These are phyloP conservation scores for Theocolax elegans DNA, from an alignment of 1,140 invertebrate genomes.

Conservation along the genomic window DNA sequence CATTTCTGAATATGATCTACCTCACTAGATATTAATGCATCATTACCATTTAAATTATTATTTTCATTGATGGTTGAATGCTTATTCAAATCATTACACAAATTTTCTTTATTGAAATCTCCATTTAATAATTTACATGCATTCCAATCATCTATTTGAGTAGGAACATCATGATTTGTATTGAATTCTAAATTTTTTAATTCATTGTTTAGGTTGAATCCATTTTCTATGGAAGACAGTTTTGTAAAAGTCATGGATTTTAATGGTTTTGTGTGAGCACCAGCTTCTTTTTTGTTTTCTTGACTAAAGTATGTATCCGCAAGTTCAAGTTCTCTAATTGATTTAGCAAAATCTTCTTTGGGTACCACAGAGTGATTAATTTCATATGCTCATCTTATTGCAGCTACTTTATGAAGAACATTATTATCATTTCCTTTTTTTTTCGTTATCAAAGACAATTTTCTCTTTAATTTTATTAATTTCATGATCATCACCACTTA, in stretches of 20 bases:
- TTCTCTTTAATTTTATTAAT: slow-evolving; percentile 11
- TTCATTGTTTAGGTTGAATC: slow-evolving; percentile 47
- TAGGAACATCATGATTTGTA: slow-evolving; percentile 20
- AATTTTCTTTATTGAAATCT: background rate
- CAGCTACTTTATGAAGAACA: slow-evolving; percentile 30
- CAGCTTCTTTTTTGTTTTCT: background rate
- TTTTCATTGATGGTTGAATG: too few species aligned
- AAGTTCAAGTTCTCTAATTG: slow-evolving; percentile 50
- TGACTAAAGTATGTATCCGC: slow-evolving; percentile 47
- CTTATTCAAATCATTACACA: too few species aligned
- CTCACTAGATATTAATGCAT: too few species aligned
- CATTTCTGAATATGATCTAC: too few species aligned
- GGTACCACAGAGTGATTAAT: slow-evolving; percentile 10
- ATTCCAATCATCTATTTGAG: slow-evolving; percentile 37
- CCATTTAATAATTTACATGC: background rate
- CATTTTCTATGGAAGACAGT: slow-evolving; percentile 4
- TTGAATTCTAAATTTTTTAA: slow-evolving; percentile 49
- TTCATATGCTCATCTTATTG: slow-evolving; percentile 21
- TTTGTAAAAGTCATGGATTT: slow-evolving; percentile 12
- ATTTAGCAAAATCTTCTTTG: slow-evolving; percentile 34
- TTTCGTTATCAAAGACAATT: background rate
- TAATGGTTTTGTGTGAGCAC: slow-evolving; percentile 1
- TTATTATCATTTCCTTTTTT: slow-evolving; percentile 23
- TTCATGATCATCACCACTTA: slow-evolving; percentile 6
- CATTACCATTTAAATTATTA: too few species aligned